Percentiles rank a stretch among this genome's conserved stretches.
These are phyloP conservation scores for Dryococelus australis DNA, from an alignment of 2,888 invertebrate species.

Conservation along the genomic window DNA sequence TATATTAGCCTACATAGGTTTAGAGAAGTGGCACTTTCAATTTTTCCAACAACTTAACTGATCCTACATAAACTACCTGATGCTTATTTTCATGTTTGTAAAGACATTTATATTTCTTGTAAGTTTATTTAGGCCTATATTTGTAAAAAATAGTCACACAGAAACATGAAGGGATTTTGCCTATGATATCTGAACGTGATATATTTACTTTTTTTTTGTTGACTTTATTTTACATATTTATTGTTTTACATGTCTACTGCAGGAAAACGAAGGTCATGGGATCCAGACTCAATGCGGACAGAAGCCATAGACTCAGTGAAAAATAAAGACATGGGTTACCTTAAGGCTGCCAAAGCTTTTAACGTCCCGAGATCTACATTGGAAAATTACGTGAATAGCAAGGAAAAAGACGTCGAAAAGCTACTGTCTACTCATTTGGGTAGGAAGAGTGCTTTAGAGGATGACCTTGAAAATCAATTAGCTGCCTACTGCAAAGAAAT, in stretches of 20 bases:
- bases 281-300: constrained; percentile 17
- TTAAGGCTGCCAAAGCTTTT: too few species aligned
- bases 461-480: background rate
- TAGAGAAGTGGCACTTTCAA: background rate
- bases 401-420: too few species aligned
- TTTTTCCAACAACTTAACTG: background rate
- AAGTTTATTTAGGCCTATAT: background rate
- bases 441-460: background rate
- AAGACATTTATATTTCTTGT: background rate
- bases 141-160: background rate
- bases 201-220: background rate
- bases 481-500: too few species aligned
- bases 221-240: background rate
- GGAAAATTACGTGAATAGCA: too few species aligned
- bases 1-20: too few species aligned
- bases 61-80: background rate
- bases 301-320: too few species aligned
- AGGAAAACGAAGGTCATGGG: constrained; percentile 29
- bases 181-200: background rate
- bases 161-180: background rate
- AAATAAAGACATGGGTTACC: background rate
- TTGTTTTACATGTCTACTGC: background rate
- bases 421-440: constrained; percentile 3
- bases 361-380: too few species aligned
- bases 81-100: background rate